phyloP scores from a whole-genome alignment of 2,888 invertebrate species.

The Diaphora mendica region DNA sequence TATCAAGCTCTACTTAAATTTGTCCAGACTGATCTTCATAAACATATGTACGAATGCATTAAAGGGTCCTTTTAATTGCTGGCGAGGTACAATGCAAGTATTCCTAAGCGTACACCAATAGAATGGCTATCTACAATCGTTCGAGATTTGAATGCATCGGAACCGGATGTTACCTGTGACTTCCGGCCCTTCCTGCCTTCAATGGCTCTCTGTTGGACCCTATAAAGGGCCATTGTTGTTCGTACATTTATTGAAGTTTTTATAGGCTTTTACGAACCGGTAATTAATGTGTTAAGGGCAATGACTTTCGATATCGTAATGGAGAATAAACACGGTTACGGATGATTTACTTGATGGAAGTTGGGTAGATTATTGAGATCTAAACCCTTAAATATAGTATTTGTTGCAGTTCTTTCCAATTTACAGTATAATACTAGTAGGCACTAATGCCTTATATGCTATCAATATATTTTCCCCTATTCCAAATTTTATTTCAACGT shows the following conservation, averaged over 20 bases:
- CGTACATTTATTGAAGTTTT: conserved; percentile 41
- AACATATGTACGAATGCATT: not conserved
- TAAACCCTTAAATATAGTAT: not conserved
- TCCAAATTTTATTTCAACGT: too few relatives aligned
- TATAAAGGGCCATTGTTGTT: conserved; percentile 50
- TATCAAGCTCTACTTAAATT: not conserved
- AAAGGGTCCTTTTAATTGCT: conserved; percentile 1
- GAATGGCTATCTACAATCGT: conserved; percentile 45
- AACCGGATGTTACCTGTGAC: conserved; percentile 67
- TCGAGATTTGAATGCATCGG: conserved; percentile 50
- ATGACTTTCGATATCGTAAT: conserved; percentile 28
- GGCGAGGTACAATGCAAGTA: conserved; percentile 20
- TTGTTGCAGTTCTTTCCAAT: not conserved
- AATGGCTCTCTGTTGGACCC: conserved; percentile 47
- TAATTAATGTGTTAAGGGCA: conserved; percentile 34
- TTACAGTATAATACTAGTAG: not conserved
- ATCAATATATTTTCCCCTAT: not conserved
- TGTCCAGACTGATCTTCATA: not conserved
- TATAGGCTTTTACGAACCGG: conserved; percentile 33
- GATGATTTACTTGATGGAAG: not conserved
- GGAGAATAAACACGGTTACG: not conserved
- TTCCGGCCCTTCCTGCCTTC: conserved; percentile 60
- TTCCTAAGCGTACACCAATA: conserved; percentile 25
- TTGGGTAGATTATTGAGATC: not conserved
- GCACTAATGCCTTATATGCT: not conserved